Evolutionary conservation across 2,797 vertebrate species (phyloP), one percentile per base, ranked within the genome.

Genomic region (Luscinia luscinia): DNA sequence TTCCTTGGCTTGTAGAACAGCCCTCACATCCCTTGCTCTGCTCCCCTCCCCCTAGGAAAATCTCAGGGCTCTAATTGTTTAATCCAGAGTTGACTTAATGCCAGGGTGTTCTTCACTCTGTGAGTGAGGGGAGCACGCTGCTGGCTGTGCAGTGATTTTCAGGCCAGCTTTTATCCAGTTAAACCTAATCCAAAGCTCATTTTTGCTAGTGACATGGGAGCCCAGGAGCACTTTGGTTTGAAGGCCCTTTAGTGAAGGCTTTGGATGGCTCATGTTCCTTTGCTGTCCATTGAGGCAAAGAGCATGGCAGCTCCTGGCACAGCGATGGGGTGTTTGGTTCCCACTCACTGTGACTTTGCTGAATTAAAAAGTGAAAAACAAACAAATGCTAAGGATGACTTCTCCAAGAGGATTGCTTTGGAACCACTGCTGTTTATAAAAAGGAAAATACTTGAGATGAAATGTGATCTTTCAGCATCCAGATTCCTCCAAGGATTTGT

Each of bases 51-150:
- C 90, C 89, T 27, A 46, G 52, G 67, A 94, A 95, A 95, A 95
- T 93, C 94, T 91, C 89, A 91, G 84, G 93, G 88, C 92, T 95
- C 94, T 96, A 94, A 96, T 94, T 94, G 83, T 96, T 96, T 94
- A 94, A 96, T 96, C 78, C 82, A 76, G 75, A 94, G 87, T 90
- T 97, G 95, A 95, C 68, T 90, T 93, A 93, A 80, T 92, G 94
- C 96, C 95, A 89, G 91, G 59, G 72, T 81, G 93, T 91, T 95
- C 58, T 69, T 81, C 57, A 24, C 81, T 66, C 34, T 59, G 73
- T 76, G 89, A 96, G 91, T 73, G 89, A 76, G 70, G 85, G 80
- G 89, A 93, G 91, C 95, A 90, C 0, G 2, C 74, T 93, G 80
- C 85, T 94, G 67, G 85, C 94, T 93, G 45, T 76, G 94, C 83